Conservation (phyloP, 2,797 vertebrate genomes). For the Threskiornis aethiopicus region DNA sequence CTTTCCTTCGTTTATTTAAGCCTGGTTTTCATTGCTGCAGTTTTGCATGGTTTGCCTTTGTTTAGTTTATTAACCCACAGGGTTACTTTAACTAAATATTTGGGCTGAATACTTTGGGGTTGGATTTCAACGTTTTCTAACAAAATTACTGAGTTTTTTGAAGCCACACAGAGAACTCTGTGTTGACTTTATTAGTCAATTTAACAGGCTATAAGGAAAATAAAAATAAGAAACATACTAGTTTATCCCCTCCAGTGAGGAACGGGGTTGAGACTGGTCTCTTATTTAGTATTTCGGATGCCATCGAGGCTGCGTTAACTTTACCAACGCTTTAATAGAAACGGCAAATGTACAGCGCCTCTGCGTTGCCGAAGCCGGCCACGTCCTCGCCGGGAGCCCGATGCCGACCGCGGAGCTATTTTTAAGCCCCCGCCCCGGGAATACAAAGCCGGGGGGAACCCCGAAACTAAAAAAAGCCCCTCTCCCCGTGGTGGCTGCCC, state of each 20-base stretch:
- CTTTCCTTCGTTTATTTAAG: conserved; percentile 93
- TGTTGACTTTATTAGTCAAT: conserved; percentile 82
- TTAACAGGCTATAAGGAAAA: conserved; percentile 77
- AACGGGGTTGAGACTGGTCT: not conserved
- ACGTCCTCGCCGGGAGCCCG: not conserved
- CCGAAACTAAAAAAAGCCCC: fast-evolving
- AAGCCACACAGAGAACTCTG: conserved; percentile 82
- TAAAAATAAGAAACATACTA: conserved; percentile 70
- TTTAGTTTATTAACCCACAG: conserved; percentile 98
- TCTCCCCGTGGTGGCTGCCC: not conserved
- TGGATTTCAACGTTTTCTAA: conserved; percentile 88
- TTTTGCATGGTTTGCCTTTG: conserved; percentile 97
- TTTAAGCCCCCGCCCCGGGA: not conserved
- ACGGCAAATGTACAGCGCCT: not conserved
- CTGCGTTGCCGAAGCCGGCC: not conserved
- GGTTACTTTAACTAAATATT: conserved; percentile 97
- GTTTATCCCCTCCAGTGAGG: conserved; percentile 36
- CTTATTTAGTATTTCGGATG: conserved; percentile 12
- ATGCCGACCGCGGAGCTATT: not conserved
- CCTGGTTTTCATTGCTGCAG: conserved; percentile 97
- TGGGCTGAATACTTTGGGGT: conserved; percentile 86
- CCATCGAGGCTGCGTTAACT: conserved; percentile 12
- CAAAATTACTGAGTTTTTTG: conserved; percentile 82
- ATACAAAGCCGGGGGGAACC: fast-evolving
- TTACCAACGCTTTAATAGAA: not conserved